phyloP scores from a whole-genome alignment of 2,797 vertebrate species.

The Coilia nasus region DNA sequence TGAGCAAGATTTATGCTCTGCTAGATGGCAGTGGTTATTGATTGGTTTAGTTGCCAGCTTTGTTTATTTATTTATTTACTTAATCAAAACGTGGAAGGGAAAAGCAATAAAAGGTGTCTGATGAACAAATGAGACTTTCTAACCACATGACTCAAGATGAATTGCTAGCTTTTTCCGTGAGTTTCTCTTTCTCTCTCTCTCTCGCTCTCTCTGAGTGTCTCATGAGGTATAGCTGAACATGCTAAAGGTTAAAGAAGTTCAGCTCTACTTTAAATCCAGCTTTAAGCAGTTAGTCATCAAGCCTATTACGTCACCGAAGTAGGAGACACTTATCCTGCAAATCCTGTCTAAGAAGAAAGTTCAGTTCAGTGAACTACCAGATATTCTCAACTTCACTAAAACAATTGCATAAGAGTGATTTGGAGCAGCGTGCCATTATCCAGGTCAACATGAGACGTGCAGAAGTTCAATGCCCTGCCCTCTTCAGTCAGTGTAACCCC shows the following conservation, averaged over 20 bases:
- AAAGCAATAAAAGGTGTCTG: constrained; percentile 52
- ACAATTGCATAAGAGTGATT: neutral
- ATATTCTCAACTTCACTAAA: constrained; percentile 42
- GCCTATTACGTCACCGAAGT: constrained; percentile 63
- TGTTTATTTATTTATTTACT: constrained; percentile 64
- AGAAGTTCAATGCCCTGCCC: neutral
- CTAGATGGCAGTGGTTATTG: constrained; percentile 64
- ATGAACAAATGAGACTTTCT: constrained; percentile 45
- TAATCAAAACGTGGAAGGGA: constrained; percentile 65
- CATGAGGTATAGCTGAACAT: constrained; percentile 34
- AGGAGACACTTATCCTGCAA: constrained; percentile 66
- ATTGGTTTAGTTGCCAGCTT: constrained; percentile 68
- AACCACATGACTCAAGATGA: neutral
- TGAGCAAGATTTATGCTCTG: constrained; percentile 68
- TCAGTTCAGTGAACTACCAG: neutral
- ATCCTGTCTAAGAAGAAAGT: constrained; percentile 72
- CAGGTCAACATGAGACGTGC: neutral
- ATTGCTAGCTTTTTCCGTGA: neutral
- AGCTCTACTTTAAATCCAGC: constrained; percentile 68
- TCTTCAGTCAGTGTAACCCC: neutral
- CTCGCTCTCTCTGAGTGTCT: neutral
- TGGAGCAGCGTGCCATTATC: neutral
- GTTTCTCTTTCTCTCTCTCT: constrained; percentile 28
- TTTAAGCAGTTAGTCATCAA: constrained; percentile 67
- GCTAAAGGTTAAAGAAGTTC: constrained; percentile 68